Conservation (phyloP, 1,140 invertebrate species). For the Ridgeia piscesae region DNA sequence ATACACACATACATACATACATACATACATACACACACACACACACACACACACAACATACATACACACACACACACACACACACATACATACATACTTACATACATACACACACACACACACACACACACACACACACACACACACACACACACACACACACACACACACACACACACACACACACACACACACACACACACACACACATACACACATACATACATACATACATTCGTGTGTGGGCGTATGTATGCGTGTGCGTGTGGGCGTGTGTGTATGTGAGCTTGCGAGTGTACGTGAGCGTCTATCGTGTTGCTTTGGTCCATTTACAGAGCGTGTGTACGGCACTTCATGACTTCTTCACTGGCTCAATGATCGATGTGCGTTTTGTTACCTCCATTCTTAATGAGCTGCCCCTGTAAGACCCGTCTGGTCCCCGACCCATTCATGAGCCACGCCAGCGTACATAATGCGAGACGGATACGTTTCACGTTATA, state of each 20-base stretch:
- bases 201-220: no score
- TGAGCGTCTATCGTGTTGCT: background rate
- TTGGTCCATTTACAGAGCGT: background rate
- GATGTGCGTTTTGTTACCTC: background rate
- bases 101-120: background rate
- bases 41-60: background rate
- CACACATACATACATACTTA: no score
- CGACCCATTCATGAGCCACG: background rate
- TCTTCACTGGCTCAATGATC: background rate
- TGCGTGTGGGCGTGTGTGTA: no score
- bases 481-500: background rate
- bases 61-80: background rate
- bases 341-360: background rate
- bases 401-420: background rate
- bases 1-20: conserved; percentile 19
- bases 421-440: background rate
- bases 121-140: conserved; percentile 17
- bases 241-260: no score
- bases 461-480: background rate
- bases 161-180: background rate
- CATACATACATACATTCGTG: no score
- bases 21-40: background rate
- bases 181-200: background rate
- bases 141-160: background rate
- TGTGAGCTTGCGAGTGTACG: no score